Conservation (phyloP, 1,140 invertebrate species). For the Rhyacophila brunnea region DNA sequence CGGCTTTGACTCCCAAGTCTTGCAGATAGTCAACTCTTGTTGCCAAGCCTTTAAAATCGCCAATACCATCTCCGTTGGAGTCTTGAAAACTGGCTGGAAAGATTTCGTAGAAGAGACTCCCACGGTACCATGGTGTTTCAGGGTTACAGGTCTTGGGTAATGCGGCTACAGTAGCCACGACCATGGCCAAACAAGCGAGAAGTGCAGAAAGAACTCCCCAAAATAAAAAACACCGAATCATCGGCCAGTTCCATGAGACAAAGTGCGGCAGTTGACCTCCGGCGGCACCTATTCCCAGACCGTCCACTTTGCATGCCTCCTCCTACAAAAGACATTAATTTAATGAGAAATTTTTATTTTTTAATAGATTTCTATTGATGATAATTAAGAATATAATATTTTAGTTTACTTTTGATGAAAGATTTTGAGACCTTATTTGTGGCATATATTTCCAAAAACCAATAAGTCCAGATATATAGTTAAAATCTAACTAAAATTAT, state of each 20-base stretch:
- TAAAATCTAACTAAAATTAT: too few relatives aligned
- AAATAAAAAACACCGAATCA: constrained; percentile 70
- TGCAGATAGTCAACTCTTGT: constrained; percentile 67
- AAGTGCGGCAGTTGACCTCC: constrained; percentile 57
- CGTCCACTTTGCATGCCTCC: constrained; percentile 43
- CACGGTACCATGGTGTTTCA: constrained; percentile 74
- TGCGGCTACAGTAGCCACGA: constrained; percentile 66
- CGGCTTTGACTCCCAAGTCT: constrained; percentile 62
- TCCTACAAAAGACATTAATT: constrained; percentile 39
- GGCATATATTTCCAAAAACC: too few relatives aligned
- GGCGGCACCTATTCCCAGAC: constrained; percentile 44
- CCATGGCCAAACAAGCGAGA: constrained; percentile 66
- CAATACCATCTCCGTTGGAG: constrained; percentile 70
- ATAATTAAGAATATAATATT: too few relatives aligned
- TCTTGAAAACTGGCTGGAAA: constrained; percentile 81
- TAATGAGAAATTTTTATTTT: constrained; percentile 4
- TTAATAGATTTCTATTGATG: too few relatives aligned
- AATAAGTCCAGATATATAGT: too few relatives aligned
- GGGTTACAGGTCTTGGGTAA: constrained; percentile 72
- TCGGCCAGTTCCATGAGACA: constrained; percentile 77
- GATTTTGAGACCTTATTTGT: too few relatives aligned
- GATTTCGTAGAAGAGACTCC: constrained; percentile 78
- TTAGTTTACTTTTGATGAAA: too few relatives aligned
- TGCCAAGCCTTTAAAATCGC: constrained; percentile 69
- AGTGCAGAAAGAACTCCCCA: constrained; percentile 69